Evolutionary conservation across 2,113 vertebrate species (phyloP).

Genomic region (Actenoides hombroni): DNA sequence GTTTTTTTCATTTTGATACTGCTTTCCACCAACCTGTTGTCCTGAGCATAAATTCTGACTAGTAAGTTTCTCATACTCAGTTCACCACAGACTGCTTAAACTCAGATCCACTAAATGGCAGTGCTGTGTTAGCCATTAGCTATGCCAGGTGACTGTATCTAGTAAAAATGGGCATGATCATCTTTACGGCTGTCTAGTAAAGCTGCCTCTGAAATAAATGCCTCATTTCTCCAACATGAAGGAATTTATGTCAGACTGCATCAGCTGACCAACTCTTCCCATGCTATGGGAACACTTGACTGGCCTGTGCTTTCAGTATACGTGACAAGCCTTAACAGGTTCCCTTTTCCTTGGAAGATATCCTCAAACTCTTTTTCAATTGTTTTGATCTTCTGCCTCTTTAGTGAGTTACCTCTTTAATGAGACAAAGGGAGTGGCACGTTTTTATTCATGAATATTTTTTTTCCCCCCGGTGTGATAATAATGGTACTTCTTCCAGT

Average conservation of each 20-base stretch:
- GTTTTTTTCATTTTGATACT: neutral
- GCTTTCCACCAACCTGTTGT: neutral
- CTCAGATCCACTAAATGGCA: neutral
- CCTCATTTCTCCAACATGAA: neutral
- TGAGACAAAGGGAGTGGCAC: constrained; percentile 45
- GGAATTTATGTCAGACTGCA: neutral
- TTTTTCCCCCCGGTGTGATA: constrained; percentile 15
- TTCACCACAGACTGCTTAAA: neutral
- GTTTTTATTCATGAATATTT: neutral
- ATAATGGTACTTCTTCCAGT: constrained; percentile 24
- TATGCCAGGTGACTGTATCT: neutral
- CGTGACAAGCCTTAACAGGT: constrained; percentile 23
- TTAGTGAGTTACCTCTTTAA: constrained; percentile 29
- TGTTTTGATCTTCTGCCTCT: constrained; percentile 53
- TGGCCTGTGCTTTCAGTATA: neutral
- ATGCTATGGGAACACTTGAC: neutral
- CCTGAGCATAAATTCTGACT: neutral
- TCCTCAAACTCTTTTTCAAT: constrained; percentile 11
- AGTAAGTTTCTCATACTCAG: neutral
- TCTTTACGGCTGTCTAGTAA: neutral
- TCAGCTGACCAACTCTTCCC: neutral
- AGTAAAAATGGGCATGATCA: neutral
- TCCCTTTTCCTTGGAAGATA: constrained; percentile 16
- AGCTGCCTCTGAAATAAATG: neutral
- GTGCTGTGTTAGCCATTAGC: neutral